phyloP scores from a whole-genome alignment of 2,113 vertebrate genomes.

The Hoplias malabaricus region DNA sequence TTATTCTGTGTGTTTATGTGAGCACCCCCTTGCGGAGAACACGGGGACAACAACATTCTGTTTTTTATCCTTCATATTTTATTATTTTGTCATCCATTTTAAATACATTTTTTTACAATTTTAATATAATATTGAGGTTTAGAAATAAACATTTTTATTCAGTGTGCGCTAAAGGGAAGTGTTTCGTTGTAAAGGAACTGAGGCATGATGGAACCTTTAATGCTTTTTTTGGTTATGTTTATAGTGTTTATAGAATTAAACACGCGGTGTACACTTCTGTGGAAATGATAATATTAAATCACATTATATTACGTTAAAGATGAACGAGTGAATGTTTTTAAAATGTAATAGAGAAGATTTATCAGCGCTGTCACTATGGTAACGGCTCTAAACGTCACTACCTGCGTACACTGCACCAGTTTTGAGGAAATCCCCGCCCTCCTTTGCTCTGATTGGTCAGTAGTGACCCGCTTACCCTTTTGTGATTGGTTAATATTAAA shows the following conservation, averaged over 20 bases:
- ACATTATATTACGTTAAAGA: too few species aligned
- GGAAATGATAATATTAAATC: too few species aligned
- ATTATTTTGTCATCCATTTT: background rate
- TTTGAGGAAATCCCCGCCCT: background rate
- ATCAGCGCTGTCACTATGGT: conserved; percentile 44
- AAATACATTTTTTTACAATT: too few species aligned
- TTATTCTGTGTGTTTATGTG: background rate
- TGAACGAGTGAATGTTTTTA: background rate
- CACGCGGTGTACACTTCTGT: too few species aligned
- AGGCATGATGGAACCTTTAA: too few species aligned
- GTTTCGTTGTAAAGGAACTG: too few species aligned
- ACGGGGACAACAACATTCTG: too few species aligned
- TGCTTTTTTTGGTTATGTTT: too few species aligned
- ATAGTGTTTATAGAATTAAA: too few species aligned
- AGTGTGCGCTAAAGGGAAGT: too few species aligned
- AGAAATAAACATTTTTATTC: too few species aligned
- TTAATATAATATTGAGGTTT: too few species aligned
- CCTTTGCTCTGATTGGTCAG: background rate
- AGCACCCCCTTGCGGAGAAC: background rate
- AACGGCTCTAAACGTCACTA: conserved; percentile 56
- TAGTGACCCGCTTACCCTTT: background rate
- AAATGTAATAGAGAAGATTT: background rate
- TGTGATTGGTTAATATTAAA: background rate
- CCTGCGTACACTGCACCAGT: background rate
- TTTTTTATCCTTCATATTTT: background rate